Evolutionary conservation across 1,140 invertebrate genomes (phyloP).

Genomic region (Drosophila guanche): DNA sequence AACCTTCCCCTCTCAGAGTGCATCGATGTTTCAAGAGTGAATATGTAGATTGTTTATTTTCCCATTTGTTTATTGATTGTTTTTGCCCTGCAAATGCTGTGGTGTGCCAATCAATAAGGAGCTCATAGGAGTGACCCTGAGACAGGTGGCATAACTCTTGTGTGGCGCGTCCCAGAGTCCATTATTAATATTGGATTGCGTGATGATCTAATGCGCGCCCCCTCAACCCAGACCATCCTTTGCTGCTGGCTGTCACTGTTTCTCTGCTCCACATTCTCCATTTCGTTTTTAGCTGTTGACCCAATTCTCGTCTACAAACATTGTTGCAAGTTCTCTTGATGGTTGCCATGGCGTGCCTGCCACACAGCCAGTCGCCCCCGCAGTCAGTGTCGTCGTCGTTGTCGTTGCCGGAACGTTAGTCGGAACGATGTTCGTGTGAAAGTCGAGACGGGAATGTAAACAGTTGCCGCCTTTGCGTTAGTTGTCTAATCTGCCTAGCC

Average conservation of each 20-base stretch:
- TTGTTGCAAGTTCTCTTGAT: conserved; percentile 25
- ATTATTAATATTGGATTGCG: conserved; percentile 57
- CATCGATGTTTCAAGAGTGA: background rate
- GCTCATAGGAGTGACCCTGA: conserved; percentile 65
- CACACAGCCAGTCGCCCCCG: too few species aligned
- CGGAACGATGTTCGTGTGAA: conserved; percentile 27
- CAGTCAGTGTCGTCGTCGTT: too few species aligned
- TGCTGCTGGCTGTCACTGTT: conserved; percentile 15
- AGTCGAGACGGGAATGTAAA: conserved; percentile 35
- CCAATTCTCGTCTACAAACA: conserved; percentile 31
- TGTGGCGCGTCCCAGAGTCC: conserved; percentile 17
- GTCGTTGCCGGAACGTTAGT: too few species aligned
- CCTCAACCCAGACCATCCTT: conserved; percentile 17
- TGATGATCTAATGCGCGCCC: conserved; percentile 74
- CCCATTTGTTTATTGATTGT: conserved; percentile 62
- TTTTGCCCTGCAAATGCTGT: conserved; percentile 4
- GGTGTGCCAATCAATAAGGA: conserved; percentile 64
- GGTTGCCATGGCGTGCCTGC: too few species aligned
- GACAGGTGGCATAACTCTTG: conserved; percentile 41
- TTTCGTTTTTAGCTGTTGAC: conserved; percentile 21
- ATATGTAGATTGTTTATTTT: conserved; percentile 15
- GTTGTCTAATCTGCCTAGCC: conserved; percentile 14
- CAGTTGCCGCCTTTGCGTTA: conserved; percentile 13
- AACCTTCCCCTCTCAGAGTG: conserved; percentile 1
- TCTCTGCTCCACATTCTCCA: conserved; percentile 29